Base-by-base conservation (phyloP, 2,888 invertebrate species). In the Subacronicta megacephala region DNA sequence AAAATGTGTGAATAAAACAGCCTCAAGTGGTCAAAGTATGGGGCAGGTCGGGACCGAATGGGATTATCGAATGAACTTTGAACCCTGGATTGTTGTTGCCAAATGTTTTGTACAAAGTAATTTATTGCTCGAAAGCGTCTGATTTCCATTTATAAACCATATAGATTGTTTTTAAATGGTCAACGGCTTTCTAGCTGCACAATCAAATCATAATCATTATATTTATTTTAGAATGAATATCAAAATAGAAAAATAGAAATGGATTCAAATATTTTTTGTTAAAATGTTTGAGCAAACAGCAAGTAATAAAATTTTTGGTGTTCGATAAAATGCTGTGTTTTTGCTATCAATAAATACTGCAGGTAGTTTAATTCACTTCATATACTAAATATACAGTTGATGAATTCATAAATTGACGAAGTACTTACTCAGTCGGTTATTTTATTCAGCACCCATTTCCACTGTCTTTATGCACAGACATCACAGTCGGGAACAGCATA, bases 401-500 rank as follows among this genome's bases (percentile, higher is more conserved):
- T 20, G 7, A 3, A 3, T n/a, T n/a, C n/a, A n/a, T n/a, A n/a
- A n/a, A n/a, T n/a, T n/a, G 7, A 38, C 38, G 7, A n/a, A 16
- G 9, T 26, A 23, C 9, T 33, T 26, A 23, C 9, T 33, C n/a
- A 23, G n/a, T 20, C 15, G 35, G 41, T 13, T 55, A 31, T 46
- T 61, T 55, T 23, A 56, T 47, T 26, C 50, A 55, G 47, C 33
- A n/a, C 26, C 12, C n/a, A 20, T 37, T 29, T 15, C 38, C 18
- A 51, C 38, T 35, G 41, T 20, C 57, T 17, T 50, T 62, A 57
- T 66, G 35, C 35, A 46, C 63, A 43, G 33, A 45, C 42, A 67
- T 43, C 56, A 66, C 61, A 66, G 62, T 54, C 40, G 47, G 36
- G 54, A 37, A 42, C 40, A 44, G 36, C 60, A 37, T 42, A 42